Conservation (phyloP, 2,113 vertebrate genomes). For the Melanerpes formicivorus region DNA sequence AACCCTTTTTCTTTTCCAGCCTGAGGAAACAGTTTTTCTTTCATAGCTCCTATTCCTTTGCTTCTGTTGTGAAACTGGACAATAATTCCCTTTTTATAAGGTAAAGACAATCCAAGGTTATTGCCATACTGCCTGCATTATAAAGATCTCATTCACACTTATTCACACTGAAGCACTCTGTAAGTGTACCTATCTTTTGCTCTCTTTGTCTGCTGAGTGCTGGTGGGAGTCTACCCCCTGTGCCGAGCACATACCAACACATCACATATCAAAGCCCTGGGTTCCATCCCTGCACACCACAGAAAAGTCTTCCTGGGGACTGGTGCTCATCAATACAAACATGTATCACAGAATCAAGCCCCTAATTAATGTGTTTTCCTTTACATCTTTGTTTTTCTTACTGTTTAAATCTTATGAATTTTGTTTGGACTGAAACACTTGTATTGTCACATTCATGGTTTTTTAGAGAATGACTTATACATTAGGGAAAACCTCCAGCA, state of each 20-base stretch:
- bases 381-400: conserved; percentile 22
- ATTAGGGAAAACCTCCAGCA: conserved; percentile 57
- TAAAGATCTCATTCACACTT: neutral
- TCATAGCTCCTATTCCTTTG: neutral
- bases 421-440: conserved; percentile 44
- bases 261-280: neutral
- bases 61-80: neutral
- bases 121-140: neutral
- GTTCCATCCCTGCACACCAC: neutral
- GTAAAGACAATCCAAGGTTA: neutral
- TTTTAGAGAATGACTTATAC: conserved; percentile 51
- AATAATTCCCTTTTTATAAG: neutral
- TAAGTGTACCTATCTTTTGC: neutral
- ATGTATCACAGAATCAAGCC: neutral
- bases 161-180: neutral
- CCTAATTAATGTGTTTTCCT: neutral
- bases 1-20: neutral
- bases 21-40: neutral
- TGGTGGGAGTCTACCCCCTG: neutral
- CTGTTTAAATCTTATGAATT: neutral
- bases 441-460: conserved; percentile 30
- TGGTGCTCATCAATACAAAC: neutral
- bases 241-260: neutral
- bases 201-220: neutral
- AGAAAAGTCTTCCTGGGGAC: neutral